Percentiles rank a stretch among this genome's conserved stretches.
Conservation (phyloP, 2,797 vertebrate genomes). For the Denticeps clupeoides region DNA sequence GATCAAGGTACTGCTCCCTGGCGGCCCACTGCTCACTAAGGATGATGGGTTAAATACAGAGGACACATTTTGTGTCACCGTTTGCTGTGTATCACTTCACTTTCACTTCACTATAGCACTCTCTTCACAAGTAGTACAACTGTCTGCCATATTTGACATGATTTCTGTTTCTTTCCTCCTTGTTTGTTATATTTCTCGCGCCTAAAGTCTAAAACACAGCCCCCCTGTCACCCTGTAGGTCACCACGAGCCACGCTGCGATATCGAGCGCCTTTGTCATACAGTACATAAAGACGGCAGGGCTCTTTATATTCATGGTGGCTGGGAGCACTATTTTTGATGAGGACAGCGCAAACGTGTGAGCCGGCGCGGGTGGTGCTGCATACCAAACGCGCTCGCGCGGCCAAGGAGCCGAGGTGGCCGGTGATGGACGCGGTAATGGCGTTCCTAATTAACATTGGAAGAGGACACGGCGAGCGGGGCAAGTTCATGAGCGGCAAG, state of each 20-base stretch:
- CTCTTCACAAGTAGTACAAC: too few relatives aligned
- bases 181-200: too few relatives aligned
- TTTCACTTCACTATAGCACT: too few relatives aligned
- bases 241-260: constrained; percentile 22
- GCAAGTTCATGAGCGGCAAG: constrained; percentile 24
- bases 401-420: constrained; percentile 17
- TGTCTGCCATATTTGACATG: too few relatives aligned
- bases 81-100: too few relatives aligned
- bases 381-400: constrained; percentile 31
- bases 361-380: constrained; percentile 26
- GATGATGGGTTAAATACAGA: too few relatives aligned
- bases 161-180: too few relatives aligned
- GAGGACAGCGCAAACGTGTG: constrained; percentile 40
- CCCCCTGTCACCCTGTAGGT: constrained; percentile 17
- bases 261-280: constrained; percentile 35
- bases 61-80: too few relatives aligned
- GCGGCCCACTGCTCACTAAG: too few relatives aligned
- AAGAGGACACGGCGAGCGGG: constrained; percentile 33
- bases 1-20: too few relatives aligned
- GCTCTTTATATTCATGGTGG: constrained; percentile 40
- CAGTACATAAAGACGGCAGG: constrained; percentile 33
- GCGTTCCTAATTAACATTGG: constrained; percentile 43
- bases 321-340: constrained; percentile 41
- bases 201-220: too few relatives aligned
- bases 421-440: constrained; percentile 39